Evolutionary conservation across 2,888 invertebrate species (phyloP).

Genomic region (Chloroclystis v-ata): DNA sequence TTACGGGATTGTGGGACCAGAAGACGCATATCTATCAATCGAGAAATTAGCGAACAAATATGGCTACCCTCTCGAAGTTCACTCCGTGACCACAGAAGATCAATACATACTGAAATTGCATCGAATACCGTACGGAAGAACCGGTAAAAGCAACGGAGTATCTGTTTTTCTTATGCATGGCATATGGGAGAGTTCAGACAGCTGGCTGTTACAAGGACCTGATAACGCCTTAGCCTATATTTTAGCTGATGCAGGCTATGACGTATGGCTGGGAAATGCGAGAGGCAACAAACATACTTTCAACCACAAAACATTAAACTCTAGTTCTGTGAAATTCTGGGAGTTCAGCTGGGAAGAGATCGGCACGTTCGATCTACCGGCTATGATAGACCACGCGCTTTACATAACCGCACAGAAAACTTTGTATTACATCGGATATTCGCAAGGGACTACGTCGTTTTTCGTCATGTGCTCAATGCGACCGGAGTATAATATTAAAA

Average conservation of each 20-base stretch:
- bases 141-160: slow-evolving; percentile 28
- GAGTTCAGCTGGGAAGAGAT: slow-evolving; percentile 85
- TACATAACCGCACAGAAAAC: slow-evolving; percentile 63
- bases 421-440: slow-evolving; percentile 84
- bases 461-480: slow-evolving; percentile 75
- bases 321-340: slow-evolving; percentile 48
- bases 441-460: slow-evolving; percentile 80
- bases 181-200: slow-evolving; percentile 71
- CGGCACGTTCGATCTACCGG: slow-evolving; percentile 83
- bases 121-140: slow-evolving; percentile 39
- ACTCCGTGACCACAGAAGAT: slow-evolving; percentile 51
- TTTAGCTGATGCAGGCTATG: slow-evolving; percentile 81
- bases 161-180: slow-evolving; percentile 89
- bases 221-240: slow-evolving; percentile 79
- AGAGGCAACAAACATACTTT: slow-evolving; percentile 82
- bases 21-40: slow-evolving; percentile 48
- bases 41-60: slow-evolving; percentile 43
- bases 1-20: slow-evolving; percentile 19
- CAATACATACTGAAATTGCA: slow-evolving; percentile 54
- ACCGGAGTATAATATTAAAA: slow-evolving; percentile 76
- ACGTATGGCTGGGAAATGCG: slow-evolving; percentile 90
- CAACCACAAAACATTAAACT: slow-evolving; percentile 39
- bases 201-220: slow-evolving; percentile 75
- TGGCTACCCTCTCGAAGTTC: slow-evolving; percentile 48
- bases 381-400: slow-evolving; percentile 82